Conservation (phyloP, 2,888 invertebrate species). For the Rhodophaea formosa region DNA sequence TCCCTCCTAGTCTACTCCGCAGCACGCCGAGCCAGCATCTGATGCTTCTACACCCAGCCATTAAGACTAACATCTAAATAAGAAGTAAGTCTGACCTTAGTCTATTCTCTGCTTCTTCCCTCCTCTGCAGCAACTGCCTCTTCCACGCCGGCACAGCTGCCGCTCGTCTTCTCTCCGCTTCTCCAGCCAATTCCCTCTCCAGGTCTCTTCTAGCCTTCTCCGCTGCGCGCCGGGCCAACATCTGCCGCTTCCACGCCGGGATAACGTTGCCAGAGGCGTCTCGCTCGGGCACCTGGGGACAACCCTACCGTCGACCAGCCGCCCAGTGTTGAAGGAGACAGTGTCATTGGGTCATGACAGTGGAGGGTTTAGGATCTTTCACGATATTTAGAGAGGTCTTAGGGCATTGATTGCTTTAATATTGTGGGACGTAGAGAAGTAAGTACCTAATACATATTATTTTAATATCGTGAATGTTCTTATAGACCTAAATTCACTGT, state of each 20-base stretch:
- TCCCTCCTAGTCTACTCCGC: slow-evolving; percentile 96
- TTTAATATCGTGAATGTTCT: neutral
- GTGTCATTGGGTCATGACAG: neutral
- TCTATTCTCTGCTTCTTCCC: slow-evolving; percentile 89
- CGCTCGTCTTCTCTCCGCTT: slow-evolving; percentile 91
- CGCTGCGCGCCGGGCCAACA: slow-evolving; percentile 96
- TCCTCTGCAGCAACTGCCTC: slow-evolving; percentile 90
- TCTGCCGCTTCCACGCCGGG: slow-evolving; percentile 97
- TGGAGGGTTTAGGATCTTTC: neutral
- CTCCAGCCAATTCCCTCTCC: slow-evolving; percentile 91
- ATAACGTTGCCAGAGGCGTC: slow-evolving; percentile 94
- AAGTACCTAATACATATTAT: too few relatives aligned
- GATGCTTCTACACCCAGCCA: too few relatives aligned
- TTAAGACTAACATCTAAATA: neutral
- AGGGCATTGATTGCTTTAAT: neutral
- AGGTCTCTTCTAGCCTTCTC: slow-evolving; percentile 95
- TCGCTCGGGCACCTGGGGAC: slow-evolving; percentile 90
- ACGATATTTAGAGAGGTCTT: neutral
- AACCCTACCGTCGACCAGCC: slow-evolving; percentile 75
- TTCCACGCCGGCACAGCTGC: slow-evolving; percentile 97
- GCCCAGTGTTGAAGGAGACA: slow-evolving; percentile 45
- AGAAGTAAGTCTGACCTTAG: slow-evolving; percentile 79
- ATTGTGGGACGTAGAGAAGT: neutral
- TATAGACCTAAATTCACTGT: neutral
- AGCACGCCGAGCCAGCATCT: slow-evolving; percentile 96